A percentile compares a stretch with the other conserved stretches of the same genome.
These are phyloP conservation scores for Echinarachnius parma DNA, from an alignment of 53 echinoderm and acorn worm genomes.

Conservation along the genomic window DNA sequence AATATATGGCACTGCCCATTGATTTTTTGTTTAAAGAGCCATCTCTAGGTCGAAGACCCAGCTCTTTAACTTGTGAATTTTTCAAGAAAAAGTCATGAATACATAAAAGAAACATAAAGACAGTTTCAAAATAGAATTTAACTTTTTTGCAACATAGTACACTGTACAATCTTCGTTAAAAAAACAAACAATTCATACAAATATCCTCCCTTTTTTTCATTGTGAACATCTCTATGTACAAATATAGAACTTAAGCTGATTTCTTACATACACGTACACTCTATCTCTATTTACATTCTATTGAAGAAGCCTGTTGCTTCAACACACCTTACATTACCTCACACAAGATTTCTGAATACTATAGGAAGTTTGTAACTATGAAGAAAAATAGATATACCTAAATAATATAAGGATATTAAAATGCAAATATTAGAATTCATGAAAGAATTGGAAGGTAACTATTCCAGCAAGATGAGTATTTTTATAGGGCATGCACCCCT, in stretches of 20 bases:
- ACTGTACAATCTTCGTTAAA: conserved; percentile 28
- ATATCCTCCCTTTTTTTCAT: no score
- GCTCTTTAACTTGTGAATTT: conserved; percentile 26
- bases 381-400: no score
- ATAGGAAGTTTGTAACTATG: not conserved
- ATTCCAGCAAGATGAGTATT: no score
- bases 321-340: conserved; percentile 1
- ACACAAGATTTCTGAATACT: conserved; percentile 40
- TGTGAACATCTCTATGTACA: no score
- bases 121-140: not conserved
- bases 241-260: conserved; percentile 21
- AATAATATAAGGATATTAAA: no score
- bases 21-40: no score
- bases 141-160: conserved; percentile 49
- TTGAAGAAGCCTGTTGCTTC: conserved; percentile 4
- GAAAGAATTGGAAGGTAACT: no score
- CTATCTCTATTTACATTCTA: conserved; percentile 30
- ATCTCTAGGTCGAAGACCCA: no score
- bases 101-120: conserved; percentile 15
- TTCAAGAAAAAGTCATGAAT: conserved; percentile 29
- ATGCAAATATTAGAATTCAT: no score
- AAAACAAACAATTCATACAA: no score
- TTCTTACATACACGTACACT: not conserved
- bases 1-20: no score
- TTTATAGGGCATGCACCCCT: no score